phyloP scores from a whole-genome alignment of 1,140 invertebrate species.

The Meloidogyne floridensis region DNA sequence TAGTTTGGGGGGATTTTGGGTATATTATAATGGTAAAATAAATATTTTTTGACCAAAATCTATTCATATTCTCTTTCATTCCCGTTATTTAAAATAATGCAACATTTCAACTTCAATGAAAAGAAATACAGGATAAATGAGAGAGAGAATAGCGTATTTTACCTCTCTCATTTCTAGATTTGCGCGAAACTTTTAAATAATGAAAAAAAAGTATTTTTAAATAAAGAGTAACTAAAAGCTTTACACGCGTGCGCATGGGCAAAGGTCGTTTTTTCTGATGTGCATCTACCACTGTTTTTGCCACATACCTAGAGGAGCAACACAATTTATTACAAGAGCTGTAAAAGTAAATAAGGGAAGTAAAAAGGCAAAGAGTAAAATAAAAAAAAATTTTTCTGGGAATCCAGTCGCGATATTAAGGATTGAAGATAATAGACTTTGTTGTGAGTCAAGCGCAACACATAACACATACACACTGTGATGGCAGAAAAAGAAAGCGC shows the following conservation, averaged over 20 bases:
- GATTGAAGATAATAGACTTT: too few relatives aligned
- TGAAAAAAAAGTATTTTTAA: background rate
- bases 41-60: too few relatives aligned
- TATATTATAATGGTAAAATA: too few relatives aligned
- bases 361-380: background rate
- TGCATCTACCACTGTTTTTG: background rate
- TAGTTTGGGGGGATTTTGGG: too few relatives aligned
- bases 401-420: background rate
- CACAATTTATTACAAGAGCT: background rate
- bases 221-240: background rate
- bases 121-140: background rate
- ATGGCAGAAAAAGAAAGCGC: too few relatives aligned
- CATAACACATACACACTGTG: too few relatives aligned
- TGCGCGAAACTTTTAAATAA: background rate
- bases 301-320: background rate
- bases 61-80: too few relatives aligned
- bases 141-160: background rate
- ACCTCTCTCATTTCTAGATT: background rate
- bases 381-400: background rate
- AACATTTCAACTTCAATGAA: background rate
- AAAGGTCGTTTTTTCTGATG: background rate
- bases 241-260: conserved; percentile 5
- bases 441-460: too few relatives aligned
- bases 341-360: background rate
- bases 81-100: background rate